Evolutionary conservation across 2,113 vertebrate species (phyloP).

Genomic region (Atlantisia rogersi): DNA sequence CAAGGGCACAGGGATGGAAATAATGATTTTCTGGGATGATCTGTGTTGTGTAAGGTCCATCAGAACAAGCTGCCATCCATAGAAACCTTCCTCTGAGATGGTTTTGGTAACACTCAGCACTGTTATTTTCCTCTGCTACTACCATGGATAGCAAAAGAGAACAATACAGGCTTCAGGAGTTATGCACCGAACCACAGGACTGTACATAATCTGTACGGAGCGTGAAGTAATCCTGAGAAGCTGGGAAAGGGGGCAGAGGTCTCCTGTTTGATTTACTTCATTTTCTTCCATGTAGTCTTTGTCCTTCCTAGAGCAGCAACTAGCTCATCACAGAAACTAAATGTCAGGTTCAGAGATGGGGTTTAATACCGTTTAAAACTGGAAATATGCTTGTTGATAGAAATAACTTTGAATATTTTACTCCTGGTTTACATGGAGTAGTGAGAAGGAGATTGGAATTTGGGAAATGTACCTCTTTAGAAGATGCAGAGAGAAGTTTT

Average conservation of each 20-base stretch:
- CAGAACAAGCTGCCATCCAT: not conserved
- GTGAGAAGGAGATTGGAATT: not conserved
- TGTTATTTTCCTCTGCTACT: not conserved
- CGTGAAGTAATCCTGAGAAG: not conserved
- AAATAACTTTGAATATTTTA: not conserved
- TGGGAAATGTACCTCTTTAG: not conserved
- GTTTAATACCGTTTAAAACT: not conserved
- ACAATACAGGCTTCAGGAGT: not conserved
- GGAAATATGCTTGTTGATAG: not conserved
- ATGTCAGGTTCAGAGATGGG: not conserved
- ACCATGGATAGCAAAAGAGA: not conserved
- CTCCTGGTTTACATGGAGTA: not conserved
- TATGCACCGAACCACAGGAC: not conserved
- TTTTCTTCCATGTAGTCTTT: not conserved
- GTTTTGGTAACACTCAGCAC: not conserved
- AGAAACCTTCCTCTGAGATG: not conserved
- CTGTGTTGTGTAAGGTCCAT: rapidly evolving
- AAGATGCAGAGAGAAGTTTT: not conserved
- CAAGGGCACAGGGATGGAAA: not conserved
- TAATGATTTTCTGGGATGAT: not conserved
- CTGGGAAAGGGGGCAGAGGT: not conserved
- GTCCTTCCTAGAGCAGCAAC: not conserved
- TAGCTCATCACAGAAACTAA: not conserved
- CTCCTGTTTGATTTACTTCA: not conserved
- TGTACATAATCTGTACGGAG: not conserved